Evolutionary conservation across 2,797 vertebrate species (phyloP).

Genomic region (Geotrypetes seraphini): DNA sequence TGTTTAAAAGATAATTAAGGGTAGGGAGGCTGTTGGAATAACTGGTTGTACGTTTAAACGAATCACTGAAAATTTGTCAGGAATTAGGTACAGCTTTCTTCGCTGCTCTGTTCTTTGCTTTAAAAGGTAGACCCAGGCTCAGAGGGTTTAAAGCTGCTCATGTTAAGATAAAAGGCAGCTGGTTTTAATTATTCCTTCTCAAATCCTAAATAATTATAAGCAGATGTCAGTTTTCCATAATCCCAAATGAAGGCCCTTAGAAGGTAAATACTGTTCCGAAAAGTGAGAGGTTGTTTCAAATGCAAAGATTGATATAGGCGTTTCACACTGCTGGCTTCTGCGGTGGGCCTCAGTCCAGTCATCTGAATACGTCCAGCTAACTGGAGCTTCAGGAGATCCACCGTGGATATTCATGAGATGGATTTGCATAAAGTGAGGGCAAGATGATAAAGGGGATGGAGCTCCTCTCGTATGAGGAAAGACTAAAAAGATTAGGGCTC

Average conservation of each 20-base stretch:
- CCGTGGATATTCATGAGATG: too few species aligned
- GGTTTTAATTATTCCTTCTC: slow-evolving; percentile 62
- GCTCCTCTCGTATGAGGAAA: too few species aligned
- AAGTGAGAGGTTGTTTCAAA: slow-evolving; percentile 5
- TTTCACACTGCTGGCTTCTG: too few species aligned
- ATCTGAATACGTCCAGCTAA: too few species aligned
- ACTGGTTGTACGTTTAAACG: slow-evolving; percentile 62
- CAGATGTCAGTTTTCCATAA: slow-evolving; percentile 63
- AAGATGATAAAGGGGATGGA: too few species aligned
- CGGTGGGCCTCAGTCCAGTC: too few species aligned
- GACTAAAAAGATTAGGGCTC: too few species aligned
- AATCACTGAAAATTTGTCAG: slow-evolving; percentile 60
- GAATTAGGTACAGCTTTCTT: slow-evolving; percentile 47
- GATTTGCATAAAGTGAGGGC: too few species aligned
- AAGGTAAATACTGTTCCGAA: slow-evolving; percentile 53
- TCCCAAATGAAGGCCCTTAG: slow-evolving; percentile 48
- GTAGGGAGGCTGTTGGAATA: slow-evolving; percentile 62
- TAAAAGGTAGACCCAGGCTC: slow-evolving; percentile 50
- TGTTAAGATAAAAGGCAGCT: slow-evolving; percentile 63
- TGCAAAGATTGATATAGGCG: slow-evolving; percentile 7
- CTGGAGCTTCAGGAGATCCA: too few species aligned
- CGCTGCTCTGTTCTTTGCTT: slow-evolving; percentile 49
- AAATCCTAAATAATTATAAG: slow-evolving; percentile 61
- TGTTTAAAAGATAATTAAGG: slow-evolving; percentile 79
- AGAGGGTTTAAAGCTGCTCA: slow-evolving; percentile 52